Evolutionary conservation across 2,888 invertebrate species (phyloP).

Genomic region (Dorcus parallelipipedus): DNA sequence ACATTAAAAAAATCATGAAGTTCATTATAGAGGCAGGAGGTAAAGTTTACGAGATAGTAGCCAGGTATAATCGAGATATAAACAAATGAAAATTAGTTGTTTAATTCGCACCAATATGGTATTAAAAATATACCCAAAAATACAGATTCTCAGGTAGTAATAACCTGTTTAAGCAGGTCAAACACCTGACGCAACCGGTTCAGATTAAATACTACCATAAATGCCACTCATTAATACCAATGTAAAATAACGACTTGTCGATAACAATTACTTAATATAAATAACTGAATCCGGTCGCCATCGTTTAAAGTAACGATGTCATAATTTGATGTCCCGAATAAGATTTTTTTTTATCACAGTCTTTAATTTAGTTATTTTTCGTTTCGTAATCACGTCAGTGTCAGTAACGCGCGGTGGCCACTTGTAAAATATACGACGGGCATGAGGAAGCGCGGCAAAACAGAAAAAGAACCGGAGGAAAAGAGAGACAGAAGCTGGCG

Average conservation of each 20-base stretch:
- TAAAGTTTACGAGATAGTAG: not conserved
- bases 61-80: not conserved
- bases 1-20: no score
- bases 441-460: constrained; percentile 18
- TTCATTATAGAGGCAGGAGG: not conserved
- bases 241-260: constrained; percentile 28
- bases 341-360: not conserved
- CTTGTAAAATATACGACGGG: constrained; percentile 13
- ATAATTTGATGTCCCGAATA: constrained; percentile 16
- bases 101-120: not conserved
- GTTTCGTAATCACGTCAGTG: constrained; percentile 3
- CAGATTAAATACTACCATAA: constrained; percentile 28
- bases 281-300: constrained; percentile 13
- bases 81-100: not conserved
- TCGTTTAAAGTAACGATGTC: constrained; percentile 18
- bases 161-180: constrained; percentile 24
- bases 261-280: constrained; percentile 31
- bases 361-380: not conserved
- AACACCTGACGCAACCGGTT: constrained; percentile 28
- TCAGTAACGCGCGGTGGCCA: constrained; percentile 11
- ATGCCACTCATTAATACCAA: constrained; percentile 30
- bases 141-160: constrained; percentile 22
- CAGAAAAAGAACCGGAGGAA: constrained; percentile 8
- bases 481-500: no score
- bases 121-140: constrained; percentile 17